Conservation (phyloP, 1,140 invertebrate genomes). For the Brachionus rubens region DNA sequence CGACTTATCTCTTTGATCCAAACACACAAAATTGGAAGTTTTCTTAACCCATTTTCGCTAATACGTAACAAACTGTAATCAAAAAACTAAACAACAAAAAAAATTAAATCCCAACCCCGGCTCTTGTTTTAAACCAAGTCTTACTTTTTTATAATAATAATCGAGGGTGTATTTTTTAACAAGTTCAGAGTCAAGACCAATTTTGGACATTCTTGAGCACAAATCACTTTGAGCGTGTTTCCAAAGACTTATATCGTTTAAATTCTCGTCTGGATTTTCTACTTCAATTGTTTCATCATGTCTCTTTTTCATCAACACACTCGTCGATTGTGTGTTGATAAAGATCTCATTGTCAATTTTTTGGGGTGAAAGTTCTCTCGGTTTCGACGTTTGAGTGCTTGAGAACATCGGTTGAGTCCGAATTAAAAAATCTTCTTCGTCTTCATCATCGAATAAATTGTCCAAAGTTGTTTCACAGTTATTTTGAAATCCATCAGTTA, state of each 20-base stretch:
- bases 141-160: slow-evolving; percentile 45
- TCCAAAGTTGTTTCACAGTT: background rate
- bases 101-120: background rate
- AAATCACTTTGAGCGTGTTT: slow-evolving; percentile 14
- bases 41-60: background rate
- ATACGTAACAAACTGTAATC: slow-evolving; percentile 26
- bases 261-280: background rate
- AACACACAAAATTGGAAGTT: slow-evolving; percentile 28
- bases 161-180: slow-evolving; percentile 30
- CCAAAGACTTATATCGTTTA: background rate
- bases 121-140: background rate
- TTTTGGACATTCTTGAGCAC: background rate
- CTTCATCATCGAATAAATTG: slow-evolving; percentile 35
- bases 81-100: slow-evolving; percentile 10
- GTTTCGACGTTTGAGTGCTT: background rate
- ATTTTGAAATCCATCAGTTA: background rate
- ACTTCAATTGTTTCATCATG: background rate
- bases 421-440: slow-evolving; percentile 33
- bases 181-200: background rate
- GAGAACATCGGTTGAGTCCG: slow-evolving; percentile 35
- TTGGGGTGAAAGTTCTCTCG: too few relatives aligned
- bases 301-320: background rate
- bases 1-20: slow-evolving; percentile 44
- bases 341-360: background rate
- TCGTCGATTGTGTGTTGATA: background rate